A percentile compares a stretch with the other conserved stretches of the same genome.
These are phyloP conservation scores for Agonum fuliginosum DNA, from an alignment of 2,888 invertebrate genomes.

Conservation along the genomic window DNA sequence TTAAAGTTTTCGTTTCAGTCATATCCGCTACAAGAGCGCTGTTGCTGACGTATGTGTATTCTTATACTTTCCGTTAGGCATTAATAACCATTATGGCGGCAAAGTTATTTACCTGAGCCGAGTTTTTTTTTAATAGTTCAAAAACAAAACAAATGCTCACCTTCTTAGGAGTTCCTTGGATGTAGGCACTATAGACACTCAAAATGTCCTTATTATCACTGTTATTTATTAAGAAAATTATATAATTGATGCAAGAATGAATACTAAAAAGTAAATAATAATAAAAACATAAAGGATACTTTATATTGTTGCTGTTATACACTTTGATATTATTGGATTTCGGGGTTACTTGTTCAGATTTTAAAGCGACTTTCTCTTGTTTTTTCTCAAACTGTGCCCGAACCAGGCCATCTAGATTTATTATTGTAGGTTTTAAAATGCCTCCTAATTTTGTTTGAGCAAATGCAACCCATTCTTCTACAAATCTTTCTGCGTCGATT, in stretches of 20 bases:
- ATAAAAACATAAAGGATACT: constrained; percentile 44
- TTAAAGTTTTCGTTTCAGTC: constrained; percentile 34
- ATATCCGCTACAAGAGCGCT: neutral
- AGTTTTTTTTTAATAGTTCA: constrained; percentile 1
- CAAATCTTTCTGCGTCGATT: constrained; percentile 81
- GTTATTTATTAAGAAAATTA: constrained; percentile 36
- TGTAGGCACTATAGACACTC: constrained; percentile 23
- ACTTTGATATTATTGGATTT: constrained; percentile 30
- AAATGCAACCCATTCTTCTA: constrained; percentile 87
- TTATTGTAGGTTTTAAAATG: constrained; percentile 66
- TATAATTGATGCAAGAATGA: neutral
- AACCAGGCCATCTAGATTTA: constrained; percentile 33
- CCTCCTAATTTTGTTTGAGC: constrained; percentile 80
- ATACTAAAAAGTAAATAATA: neutral
- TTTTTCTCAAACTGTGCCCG: constrained; percentile 37
- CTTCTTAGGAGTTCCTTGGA: constrained; percentile 17
- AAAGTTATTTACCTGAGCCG: constrained; percentile 61
- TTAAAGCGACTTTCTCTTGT: constrained; percentile 28
- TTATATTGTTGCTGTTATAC: constrained; percentile 13
- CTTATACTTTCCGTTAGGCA: constrained; percentile 18
- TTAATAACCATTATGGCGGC: constrained; percentile 61
- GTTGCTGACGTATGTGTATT: constrained; percentile 45
- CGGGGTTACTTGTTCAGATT: constrained; percentile 7
- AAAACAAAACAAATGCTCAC: constrained; percentile 46
- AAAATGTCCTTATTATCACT: constrained; percentile 41